Conservation (phyloP, 2,888 invertebrate genomes). For the Baronia brevicornis region DNA sequence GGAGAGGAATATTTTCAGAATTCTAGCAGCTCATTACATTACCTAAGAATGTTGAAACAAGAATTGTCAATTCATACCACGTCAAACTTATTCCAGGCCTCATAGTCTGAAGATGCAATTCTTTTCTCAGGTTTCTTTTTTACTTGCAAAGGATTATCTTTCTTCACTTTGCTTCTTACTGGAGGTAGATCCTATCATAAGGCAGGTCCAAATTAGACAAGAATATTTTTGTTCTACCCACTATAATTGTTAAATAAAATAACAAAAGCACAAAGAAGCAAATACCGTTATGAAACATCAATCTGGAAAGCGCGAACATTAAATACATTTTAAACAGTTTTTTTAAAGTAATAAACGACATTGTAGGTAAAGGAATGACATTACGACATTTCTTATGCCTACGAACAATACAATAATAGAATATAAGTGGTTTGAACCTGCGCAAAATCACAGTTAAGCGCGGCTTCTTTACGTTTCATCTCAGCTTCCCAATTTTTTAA, state of each 20-base stretch:
- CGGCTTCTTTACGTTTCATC: constrained; percentile 82
- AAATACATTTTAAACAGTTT: constrained; percentile 15
- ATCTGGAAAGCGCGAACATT: constrained; percentile 15
- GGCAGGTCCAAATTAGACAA: constrained; percentile 21
- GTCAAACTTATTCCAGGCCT: constrained; percentile 87
- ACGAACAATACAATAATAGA: constrained; percentile 23
- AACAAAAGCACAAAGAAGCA: constrained; percentile 17
- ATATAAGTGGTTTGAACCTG: constrained; percentile 56
- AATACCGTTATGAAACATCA: constrained; percentile 15
- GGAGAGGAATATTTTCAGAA: too few species aligned
- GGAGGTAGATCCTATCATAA: constrained; percentile 67
- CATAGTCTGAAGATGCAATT: constrained; percentile 79
- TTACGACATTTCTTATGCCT: constrained; percentile 9
- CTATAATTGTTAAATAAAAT: constrained; percentile 17
- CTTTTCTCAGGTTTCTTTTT: constrained; percentile 53
- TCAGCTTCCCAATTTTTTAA: constrained; percentile 82
- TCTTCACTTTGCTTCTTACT: constrained; percentile 66
- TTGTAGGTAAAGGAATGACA: too few species aligned
- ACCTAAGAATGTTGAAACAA: too few species aligned
- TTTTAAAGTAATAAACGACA: constrained; percentile 15
- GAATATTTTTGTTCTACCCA: constrained; percentile 13
- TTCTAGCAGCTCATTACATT: too few species aligned
- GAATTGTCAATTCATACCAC: constrained; percentile 70
- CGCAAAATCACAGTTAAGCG: constrained; percentile 64
- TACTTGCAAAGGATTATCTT: constrained; percentile 44